Conservation (phyloP, 2,888 invertebrate species). For the Mantis religiosa region DNA sequence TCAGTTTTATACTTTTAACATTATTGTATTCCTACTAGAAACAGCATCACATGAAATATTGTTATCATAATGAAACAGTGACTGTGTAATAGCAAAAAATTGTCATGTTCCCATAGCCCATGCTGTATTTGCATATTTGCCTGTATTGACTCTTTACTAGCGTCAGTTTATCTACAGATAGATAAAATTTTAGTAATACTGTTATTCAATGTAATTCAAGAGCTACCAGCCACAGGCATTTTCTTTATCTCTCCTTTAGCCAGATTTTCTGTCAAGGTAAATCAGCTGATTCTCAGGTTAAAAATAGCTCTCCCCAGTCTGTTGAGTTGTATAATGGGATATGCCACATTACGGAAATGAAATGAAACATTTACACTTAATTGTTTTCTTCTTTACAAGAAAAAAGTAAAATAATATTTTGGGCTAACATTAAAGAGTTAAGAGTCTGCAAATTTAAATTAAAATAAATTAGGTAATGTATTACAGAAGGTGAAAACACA, state of each 20-base stretch:
- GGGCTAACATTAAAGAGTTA: not conserved
- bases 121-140: not conserved
- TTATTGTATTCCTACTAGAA: too few relatives aligned
- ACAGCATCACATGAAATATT: too few relatives aligned
- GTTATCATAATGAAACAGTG: too few relatives aligned
- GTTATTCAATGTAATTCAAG: not conserved
- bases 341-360: not conserved
- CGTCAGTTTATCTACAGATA: not conserved
- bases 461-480: not conserved
- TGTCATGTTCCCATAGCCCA: too few relatives aligned
- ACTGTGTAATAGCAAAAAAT: too few relatives aligned
- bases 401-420: not conserved
- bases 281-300: not conserved
- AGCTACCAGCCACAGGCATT: not conserved
- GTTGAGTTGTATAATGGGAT: not conserved
- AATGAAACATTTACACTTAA: not conserved
- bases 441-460: not conserved
- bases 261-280: not conserved
- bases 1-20: too few relatives aligned
- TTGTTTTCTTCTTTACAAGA: not conserved
- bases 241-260: not conserved
- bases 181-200: not conserved
- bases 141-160: not conserved
- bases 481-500: not conserved
- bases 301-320: not conserved